Evolutionary conservation across 2,113 vertebrate species (phyloP).

Genomic region (Rhynchomys soricoides): DNA sequence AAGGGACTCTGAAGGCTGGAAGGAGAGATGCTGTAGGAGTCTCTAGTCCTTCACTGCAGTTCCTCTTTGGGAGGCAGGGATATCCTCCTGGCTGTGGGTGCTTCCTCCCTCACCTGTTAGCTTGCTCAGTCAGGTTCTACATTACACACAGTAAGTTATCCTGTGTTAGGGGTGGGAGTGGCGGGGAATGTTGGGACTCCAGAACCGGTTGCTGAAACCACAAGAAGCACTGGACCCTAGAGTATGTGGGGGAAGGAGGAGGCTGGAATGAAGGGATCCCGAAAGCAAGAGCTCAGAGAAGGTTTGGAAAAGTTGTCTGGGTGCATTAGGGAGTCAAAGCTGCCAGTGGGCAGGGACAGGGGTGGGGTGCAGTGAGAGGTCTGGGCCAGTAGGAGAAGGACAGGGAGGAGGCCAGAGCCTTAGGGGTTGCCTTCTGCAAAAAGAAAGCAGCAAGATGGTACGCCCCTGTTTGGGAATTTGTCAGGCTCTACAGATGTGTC

Average conservation of each 20-base stretch:
- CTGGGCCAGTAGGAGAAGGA: rapidly evolving
- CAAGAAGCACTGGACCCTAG: background rate
- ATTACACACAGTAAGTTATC: background rate
- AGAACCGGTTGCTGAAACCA: background rate
- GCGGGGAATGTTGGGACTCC: background rate
- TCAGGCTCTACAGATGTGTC: background rate
- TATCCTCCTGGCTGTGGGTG: background rate
- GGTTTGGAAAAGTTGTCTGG: background rate
- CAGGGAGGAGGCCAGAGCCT: background rate
- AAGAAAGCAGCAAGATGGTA: background rate
- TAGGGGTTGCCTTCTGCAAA: background rate
- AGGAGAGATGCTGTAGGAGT: background rate
- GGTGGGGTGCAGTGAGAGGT: background rate
- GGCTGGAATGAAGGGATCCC: background rate
- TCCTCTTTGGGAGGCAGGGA: background rate
- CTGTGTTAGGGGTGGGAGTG: no score
- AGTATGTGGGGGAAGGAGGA: background rate
- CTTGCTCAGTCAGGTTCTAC: background rate
- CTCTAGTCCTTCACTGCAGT: background rate
- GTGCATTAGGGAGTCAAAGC: rapidly evolving
- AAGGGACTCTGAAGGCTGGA: rapidly evolving
- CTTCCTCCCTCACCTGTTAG: background rate
- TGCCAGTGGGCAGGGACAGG: background rate
- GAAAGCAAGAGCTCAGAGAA: background rate
- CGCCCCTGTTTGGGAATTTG: background rate